These are phyloP conservation scores for Mercenaria mercenaria DNA, from an alignment of 1,140 invertebrate genomes.

Conservation along the genomic window DNA sequence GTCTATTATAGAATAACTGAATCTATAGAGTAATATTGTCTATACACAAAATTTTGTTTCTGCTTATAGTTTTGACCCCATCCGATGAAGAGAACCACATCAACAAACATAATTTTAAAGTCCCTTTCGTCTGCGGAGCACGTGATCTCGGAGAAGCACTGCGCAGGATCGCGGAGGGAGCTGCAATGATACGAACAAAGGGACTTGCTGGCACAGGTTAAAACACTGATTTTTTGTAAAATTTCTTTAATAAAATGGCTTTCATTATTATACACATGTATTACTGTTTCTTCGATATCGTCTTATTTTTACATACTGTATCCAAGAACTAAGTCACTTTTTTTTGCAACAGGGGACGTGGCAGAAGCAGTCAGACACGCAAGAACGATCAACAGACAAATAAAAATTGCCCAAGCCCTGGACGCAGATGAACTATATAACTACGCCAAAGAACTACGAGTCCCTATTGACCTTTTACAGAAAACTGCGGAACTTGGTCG, in stretches of 20 bases:
- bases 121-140: constrained; percentile 82
- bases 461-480: constrained; percentile 79
- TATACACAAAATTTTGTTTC: not conserved
- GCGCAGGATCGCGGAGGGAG: constrained; percentile 81
- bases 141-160: constrained; percentile 81
- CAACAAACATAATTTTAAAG: constrained; percentile 81
- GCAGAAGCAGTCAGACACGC: constrained; percentile 82
- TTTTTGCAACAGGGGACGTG: constrained; percentile 81
- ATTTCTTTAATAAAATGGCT: too few species aligned
- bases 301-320: too few species aligned
- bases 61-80: constrained; percentile 79
- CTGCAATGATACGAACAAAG: constrained; percentile 84
- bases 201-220: constrained; percentile 83
- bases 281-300: too few species aligned
- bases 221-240: not conserved
- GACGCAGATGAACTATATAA: constrained; percentile 77
- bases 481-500: constrained; percentile 81
- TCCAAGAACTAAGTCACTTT: too few species aligned
- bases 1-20: too few species aligned
- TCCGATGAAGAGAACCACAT: constrained; percentile 83
- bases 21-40: too few species aligned
- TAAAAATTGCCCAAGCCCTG: constrained; percentile 76
- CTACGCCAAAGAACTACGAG: constrained; percentile 81
- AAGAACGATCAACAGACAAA: constrained; percentile 79
- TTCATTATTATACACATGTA: too few species aligned